Evolutionary conservation across 2,797 vertebrate species (phyloP), one percentile per base, ranked within the genome.

Genomic region (Myiothlypis coronata): DNA sequence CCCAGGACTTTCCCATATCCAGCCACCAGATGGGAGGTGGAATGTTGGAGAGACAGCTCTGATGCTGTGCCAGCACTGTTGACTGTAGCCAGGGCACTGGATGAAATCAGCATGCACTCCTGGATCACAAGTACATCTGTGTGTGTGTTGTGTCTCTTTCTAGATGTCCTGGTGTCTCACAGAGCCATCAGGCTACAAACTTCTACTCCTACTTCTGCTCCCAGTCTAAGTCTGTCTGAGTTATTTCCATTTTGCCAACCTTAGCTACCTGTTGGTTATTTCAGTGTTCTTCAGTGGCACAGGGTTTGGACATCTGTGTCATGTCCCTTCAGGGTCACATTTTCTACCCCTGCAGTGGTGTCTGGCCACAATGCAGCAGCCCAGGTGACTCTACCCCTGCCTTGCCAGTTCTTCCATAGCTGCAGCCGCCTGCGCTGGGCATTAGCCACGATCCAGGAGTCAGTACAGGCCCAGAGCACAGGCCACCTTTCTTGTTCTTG

Each of bases 231-330:
- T 56, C 41, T 49, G 2, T 35, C 32, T 27, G 57, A 83, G 44
- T 11, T 77, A 1, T 57, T 57, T 46, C n/a, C 6, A 3, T 52
- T 52, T 39, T 64, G 57, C 6, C 37, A 70, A 4, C 14, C 17
- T 63, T 39, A 15, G 3, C 21, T 44, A 16, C 28, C 12, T 23
- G 24, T 13, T 64, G 6, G 5, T 57, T 71, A 12, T 41, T 64
- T 27, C 44, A 52, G 0, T 23, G 26, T 39, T 39, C n/a, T 70
- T 70, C 64, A 64, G 28, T 46, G n/a, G 6, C 0, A 0, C 0
- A 0, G 21, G 14, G 44, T 37, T 44, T 26, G 43, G 43, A 14
- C 37, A 57, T 7, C n/a, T 18, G 7, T 1, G 0, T 26, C 18
- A 5, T 8, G 21, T 53, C 30, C 17, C 21, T 34, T 77, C 37